Base-by-base conservation (phyloP, 1,140 invertebrate species). In the Protaetia brevitarsis region DNA sequence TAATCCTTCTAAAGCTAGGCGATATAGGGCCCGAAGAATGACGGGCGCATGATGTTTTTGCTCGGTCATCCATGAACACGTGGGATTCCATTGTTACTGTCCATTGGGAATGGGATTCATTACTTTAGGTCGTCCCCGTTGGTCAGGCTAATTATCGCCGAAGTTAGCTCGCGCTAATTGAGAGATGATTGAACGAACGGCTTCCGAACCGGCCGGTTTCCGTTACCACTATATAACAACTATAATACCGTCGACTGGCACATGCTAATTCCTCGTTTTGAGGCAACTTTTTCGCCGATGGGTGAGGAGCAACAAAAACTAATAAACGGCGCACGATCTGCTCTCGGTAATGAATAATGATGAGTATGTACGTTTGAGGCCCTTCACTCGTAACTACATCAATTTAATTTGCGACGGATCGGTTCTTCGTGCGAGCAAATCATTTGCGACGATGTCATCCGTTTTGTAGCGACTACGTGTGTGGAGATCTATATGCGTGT, bases 71-170 rank as follows among this genome's bases (percentile, higher is more conserved):
- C 7, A 7, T 16, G 11, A 23, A 67, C 61, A 65, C 41, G 63
- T 51, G 62, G 64, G 64, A 69, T 71, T 66, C 66, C 63, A 69
- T 71, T 69, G 68, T 70, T 69, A 68, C 73, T 77, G 74, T 77
- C 76, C 76, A 66, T 60, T 71, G 76, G 76, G 76, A 77, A 74
- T 76, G 76, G 76, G 76, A 77, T 77, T 74, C 76, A 77, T 77
- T 77, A 77, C 73, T 77, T 77, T 74, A 71, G 71, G 69, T 71
- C 74, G 73, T 76, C 75, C 75, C 37, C 62, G 65, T 37, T 36
- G 10, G 51, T 41, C 37, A 30, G 19, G 63, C 67, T 74, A 74
- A 74, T 59, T 59, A 59, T 59, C 23, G 57, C 30, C 26, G 61
- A 73, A 63, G 73, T 73, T 71, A 65, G 64, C 66, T 51, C 41